Percentiles rank a stretch among this genome's conserved stretches.
Conservation (phyloP, 2,113 vertebrate genomes). For the Damaliscus lunatus region DNA sequence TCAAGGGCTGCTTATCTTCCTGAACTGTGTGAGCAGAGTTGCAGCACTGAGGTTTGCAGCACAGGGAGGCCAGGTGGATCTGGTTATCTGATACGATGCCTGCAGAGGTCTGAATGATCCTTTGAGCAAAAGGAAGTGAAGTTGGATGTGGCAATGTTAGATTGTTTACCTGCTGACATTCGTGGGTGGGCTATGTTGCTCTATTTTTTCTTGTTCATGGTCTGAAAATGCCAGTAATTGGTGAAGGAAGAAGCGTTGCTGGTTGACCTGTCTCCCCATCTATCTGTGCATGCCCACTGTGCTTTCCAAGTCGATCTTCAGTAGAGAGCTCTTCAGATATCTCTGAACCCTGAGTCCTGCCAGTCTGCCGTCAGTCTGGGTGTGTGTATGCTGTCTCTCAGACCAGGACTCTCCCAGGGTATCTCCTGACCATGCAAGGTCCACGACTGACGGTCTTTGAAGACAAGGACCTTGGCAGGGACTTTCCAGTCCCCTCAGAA, state of each 20-base stretch:
- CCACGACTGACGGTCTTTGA: background rate
- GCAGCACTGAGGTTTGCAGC: background rate
- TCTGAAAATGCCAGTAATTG: background rate
- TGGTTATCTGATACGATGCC: background rate
- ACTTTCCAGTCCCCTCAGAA: background rate
- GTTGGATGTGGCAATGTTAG: background rate
- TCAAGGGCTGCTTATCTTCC: background rate
- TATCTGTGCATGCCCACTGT: background rate
- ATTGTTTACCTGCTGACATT: background rate
- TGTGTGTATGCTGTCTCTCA: background rate
- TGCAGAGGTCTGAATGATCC: background rate
- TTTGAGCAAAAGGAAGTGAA: background rate
- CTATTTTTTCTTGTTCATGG: background rate
- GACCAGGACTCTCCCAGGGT: background rate
- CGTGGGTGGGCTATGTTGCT: background rate
- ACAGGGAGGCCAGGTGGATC: background rate
- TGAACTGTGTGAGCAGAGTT: background rate
- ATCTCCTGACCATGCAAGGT: background rate
- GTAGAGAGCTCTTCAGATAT: background rate
- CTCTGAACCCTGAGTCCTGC: background rate
- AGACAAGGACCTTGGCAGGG: background rate
- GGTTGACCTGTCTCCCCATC: background rate
- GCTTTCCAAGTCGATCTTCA: background rate
- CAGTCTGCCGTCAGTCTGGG: background rate
- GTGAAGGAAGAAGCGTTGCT: background rate